phyloP scores from a whole-genome alignment of 2,797 vertebrate genomes.

The Luscinia megarhynchos region DNA sequence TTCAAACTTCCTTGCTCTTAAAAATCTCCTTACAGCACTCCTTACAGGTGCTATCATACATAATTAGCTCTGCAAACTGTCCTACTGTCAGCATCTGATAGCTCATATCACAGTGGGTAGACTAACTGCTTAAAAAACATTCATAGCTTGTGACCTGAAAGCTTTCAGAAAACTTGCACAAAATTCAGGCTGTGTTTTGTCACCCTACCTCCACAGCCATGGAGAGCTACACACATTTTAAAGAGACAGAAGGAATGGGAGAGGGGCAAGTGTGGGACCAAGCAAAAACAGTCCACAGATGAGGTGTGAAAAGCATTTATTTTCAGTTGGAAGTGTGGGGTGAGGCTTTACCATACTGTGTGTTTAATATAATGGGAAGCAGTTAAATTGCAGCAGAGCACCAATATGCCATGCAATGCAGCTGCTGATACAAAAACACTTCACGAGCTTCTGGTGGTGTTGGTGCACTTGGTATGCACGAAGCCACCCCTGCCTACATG shows the following conservation, averaged over 20 bases:
- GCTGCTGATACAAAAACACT: not conserved
- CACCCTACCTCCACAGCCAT: not conserved
- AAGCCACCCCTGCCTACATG: not conserved
- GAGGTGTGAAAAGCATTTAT: conserved; percentile 4
- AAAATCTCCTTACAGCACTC: not conserved
- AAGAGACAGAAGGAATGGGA: not conserved
- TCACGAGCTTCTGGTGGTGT: not conserved
- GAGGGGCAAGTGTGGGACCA: not conserved
- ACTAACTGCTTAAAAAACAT: not conserved
- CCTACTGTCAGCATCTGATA: not conserved
- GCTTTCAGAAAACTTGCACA: not conserved
- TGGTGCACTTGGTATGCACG: not conserved
- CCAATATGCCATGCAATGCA: not conserved
- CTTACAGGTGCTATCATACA: not conserved
- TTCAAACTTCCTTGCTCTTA: not conserved
- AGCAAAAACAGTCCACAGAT: not conserved
- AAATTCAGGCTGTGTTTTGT: not conserved
- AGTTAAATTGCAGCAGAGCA: not conserved
- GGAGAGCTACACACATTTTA: not conserved
- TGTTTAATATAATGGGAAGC: conserved; percentile 17
- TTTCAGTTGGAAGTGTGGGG: not conserved
- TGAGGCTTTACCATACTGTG: not conserved
- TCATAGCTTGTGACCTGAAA: not conserved
- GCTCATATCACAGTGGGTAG: not conserved
- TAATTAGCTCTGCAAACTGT: not conserved